phyloP scores from a whole-genome alignment of 2,113 vertebrate genomes.

The Mesoclemmys tuberculata region DNA sequence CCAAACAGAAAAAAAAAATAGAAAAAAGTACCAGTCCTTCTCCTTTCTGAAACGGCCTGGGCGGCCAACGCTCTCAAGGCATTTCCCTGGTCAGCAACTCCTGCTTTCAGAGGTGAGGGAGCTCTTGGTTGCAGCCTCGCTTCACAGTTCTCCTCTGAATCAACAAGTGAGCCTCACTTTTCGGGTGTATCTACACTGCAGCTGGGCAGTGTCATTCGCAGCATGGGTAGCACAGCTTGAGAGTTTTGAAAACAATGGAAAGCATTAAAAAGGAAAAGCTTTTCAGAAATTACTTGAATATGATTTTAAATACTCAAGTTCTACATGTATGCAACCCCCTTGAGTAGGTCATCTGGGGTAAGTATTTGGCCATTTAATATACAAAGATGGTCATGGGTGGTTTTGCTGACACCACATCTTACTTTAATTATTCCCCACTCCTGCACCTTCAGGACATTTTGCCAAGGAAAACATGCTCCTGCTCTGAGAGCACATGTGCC shows the following conservation, averaged over 20 bases:
- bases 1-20: not conserved
- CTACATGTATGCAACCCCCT: not conserved
- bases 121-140: not conserved
- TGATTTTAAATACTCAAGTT: not conserved
- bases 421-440: not conserved
- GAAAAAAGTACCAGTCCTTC: not conserved
- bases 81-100: not conserved
- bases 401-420: not conserved
- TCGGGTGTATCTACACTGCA: not conserved
- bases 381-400: not conserved
- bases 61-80: not conserved
- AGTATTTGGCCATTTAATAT: not conserved
- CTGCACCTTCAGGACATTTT: conserved; percentile 1
- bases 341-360: not conserved
- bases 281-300: not conserved
- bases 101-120: not conserved
- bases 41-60: not conserved
- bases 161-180: not conserved
- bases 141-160: not conserved
- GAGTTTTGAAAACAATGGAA: not conserved
- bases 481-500: not conserved
- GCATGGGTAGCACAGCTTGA: not conserved
- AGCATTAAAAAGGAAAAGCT: not conserved
- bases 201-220: not conserved
- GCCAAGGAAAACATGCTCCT: not conserved